Conservation (phyloP, 2,888 invertebrate species). For the Leptopilina syphax region DNA sequence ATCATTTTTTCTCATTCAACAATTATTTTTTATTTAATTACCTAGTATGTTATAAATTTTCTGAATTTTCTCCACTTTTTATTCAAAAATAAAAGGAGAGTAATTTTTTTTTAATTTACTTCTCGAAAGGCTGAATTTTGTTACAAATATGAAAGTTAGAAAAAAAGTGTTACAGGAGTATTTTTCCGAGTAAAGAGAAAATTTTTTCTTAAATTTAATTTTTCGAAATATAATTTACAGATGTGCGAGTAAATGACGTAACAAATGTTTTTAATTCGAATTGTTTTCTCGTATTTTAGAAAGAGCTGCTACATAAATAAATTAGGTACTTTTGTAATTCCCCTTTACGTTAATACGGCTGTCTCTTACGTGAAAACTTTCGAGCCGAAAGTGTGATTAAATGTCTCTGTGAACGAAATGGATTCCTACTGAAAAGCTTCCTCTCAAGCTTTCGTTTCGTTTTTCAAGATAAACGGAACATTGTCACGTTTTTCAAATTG, state of each 20-base stretch:
- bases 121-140: too few species aligned
- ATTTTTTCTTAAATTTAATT: too few species aligned
- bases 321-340: constrained; percentile 12
- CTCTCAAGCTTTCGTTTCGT: constrained; percentile 39
- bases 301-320: background rate
- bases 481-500: constrained; percentile 5
- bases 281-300: background rate
- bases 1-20: too few species aligned
- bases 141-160: too few species aligned
- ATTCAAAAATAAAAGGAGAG: too few species aligned
- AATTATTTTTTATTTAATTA: too few species aligned
- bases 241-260: background rate
- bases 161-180: too few species aligned
- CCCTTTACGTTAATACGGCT: background rate
- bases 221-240: too few species aligned
- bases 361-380: constrained; percentile 43
- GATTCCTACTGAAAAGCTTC: constrained; percentile 41
- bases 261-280: background rate
- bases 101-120: too few species aligned
- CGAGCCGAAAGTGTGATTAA: constrained; percentile 46
- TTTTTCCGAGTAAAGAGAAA: too few species aligned
- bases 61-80: too few species aligned
- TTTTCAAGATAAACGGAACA: constrained; percentile 33
- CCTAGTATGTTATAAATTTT: too few species aligned
- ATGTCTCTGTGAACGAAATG: constrained; percentile 45